Evolutionary conservation across 1,140 invertebrate species (phyloP), one percentile per base, ranked within the genome.

Genomic region (Pentalonia nigronervosa): DNA sequence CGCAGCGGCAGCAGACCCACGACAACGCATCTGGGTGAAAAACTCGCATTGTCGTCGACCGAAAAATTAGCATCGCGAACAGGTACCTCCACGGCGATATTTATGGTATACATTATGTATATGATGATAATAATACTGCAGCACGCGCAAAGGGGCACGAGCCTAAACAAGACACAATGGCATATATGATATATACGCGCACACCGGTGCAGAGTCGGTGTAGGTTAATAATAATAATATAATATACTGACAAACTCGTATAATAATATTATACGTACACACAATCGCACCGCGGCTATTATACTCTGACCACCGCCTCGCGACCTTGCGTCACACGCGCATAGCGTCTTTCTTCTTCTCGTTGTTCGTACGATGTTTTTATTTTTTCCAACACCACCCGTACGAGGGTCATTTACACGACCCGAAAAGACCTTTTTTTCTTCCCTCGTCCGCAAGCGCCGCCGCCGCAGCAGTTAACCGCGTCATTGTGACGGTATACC

Each of bases 401-500:
- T 47, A 17, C 67, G 36, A 83, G 90, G 90, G 90, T 91, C 90
- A 91, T 91, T 91, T 91, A 91, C 90, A 83, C 7, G 90, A 91
- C 90, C 90, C 90, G 67, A 91, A 91, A 91, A 67, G 25, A 48
- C n/a, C 45, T 34, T 76, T 48, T 91, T 91, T 91, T 48, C 34
- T 21, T 67, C n/a, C 45, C 30, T 88, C 47, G 86, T 88, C 36
- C 86, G 86, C 41, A 60, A 76, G 14, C 45, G 90, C 3, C 47
- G 17, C 47, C 67, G 20, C 60, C 41, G 41, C 41, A 1, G 7
- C 45, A 45, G 67, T 47, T 34, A 53, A 34, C 48, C 89, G 89
- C 89, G 56, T 76, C 90, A 60, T 90, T 90, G 88, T 41, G 25
- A 17, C 2, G 36, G 83, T 84, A 21, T 41, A 8, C n/a, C n/a